Evolutionary conservation across 2,797 vertebrate species (phyloP).

Genomic region (Ceryle rudis): DNA sequence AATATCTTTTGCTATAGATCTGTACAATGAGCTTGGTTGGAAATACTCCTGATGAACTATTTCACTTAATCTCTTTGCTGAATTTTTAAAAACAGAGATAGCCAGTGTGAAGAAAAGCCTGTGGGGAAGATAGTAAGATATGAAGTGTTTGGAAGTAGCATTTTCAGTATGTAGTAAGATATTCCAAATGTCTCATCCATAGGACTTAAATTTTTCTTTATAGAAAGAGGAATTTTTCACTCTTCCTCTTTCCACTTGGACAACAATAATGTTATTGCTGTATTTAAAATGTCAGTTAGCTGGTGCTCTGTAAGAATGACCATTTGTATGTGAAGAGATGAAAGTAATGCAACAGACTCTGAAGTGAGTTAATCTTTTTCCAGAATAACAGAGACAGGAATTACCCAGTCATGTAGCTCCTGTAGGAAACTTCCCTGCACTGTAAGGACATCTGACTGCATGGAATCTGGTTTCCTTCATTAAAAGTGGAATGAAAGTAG

Average conservation of each 20-base stretch:
- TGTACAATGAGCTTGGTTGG: neutral
- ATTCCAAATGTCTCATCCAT: neutral
- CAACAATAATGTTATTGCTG: neutral
- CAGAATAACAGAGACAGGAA: neutral
- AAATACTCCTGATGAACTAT: neutral
- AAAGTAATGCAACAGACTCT: neutral
- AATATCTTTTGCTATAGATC: neutral
- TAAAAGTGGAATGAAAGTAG: neutral
- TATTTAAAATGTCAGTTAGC: neutral
- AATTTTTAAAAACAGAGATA: neutral
- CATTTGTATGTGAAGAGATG: neutral
- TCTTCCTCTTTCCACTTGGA: neutral
- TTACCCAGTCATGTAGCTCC: neutral
- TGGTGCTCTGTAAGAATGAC: neutral
- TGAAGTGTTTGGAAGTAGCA: neutral
- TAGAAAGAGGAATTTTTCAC: neutral
- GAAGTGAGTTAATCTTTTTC: neutral
- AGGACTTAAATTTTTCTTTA: neutral
- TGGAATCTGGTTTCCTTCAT: neutral
- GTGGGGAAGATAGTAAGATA: neutral
- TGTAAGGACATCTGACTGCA: neutral
- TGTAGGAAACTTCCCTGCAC: neutral
- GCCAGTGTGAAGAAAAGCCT: neutral
- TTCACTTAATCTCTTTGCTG: neutral
- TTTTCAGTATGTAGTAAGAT: neutral